Evolutionary conservation across 2,888 invertebrate genomes (phyloP), one percentile per base, ranked within the genome.

Genomic region (Noctua janthe): DNA sequence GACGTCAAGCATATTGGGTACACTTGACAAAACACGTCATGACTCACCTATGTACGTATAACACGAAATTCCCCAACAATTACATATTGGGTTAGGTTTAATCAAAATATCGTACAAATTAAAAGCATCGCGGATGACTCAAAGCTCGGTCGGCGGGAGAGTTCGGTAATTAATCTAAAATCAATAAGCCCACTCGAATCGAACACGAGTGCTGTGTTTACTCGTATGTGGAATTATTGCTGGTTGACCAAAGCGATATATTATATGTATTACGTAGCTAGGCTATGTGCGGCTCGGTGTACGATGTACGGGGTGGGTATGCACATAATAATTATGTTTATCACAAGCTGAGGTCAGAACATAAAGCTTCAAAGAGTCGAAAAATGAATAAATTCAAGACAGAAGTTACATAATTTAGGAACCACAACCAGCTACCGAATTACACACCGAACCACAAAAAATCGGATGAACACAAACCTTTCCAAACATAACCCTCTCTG

Each of bases 141-240:
- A 85, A 76, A 85, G 73, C 84, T 82, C 80, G 82, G 71, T 76
- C 56, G 79, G 72, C 67, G 80, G 59, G 71, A 83, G 86, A 81
- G 85, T 72, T 76, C 84, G 87, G 89, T 89, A 89, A 92, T 92
- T 92, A 92, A 92, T 92, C 90, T 90, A 81, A 91, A 92, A 92
- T 92, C 92, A 91, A 92, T 92, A 90, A 87, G 82, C 80, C 76
- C 82, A 75, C 85, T 85, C 82, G 71, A 85, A 74, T 77, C 78
- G 74, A 59, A 81, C 72, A 76, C 82, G 78, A 84, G 83, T 83
- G 81, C 83, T 82, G 82, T 83, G 71, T 75, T 85, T 74, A 79
- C 78, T 80, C 80, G 69, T 84, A 76, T 72, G 59, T 76, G 81
- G 79, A 82, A 81, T 88, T 76, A 88, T 82, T 76, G 66, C 69